Evolutionary conservation across 2,113 vertebrate species (phyloP).

Genomic region (Gymnocephalus cernua): DNA sequence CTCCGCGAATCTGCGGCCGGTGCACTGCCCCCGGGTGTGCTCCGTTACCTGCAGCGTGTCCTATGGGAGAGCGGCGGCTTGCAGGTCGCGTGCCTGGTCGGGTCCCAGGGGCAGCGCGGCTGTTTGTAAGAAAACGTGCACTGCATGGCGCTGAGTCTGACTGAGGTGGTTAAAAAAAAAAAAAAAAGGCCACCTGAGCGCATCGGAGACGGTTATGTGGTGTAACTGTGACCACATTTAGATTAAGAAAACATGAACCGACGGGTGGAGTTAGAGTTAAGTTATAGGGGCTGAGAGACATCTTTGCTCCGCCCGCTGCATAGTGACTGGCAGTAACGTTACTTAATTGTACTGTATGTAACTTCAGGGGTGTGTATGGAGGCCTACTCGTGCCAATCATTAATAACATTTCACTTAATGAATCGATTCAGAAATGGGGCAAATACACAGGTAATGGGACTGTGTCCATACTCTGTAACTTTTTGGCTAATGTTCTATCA

Average conservation of each 20-base stretch:
- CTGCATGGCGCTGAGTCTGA: slow-evolving; percentile 55
- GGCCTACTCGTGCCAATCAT: background rate
- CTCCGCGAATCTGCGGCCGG: too few species aligned
- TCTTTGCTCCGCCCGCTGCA: slow-evolving; percentile 8
- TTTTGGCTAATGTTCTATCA: too few species aligned
- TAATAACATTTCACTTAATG: background rate
- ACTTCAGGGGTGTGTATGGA: background rate
- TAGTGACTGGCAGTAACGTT: background rate
- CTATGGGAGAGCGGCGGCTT: slow-evolving; percentile 13
- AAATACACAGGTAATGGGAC: background rate
- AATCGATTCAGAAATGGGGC: background rate
- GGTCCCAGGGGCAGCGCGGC: slow-evolving; percentile 25
- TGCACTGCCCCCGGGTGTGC: background rate
- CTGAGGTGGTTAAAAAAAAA: background rate
- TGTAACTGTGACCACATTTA: slow-evolving; percentile 48
- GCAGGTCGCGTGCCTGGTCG: background rate
- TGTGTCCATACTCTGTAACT: too few species aligned
- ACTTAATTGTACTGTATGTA: background rate
- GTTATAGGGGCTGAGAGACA: background rate
- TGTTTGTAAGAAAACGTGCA: slow-evolving; percentile 70
- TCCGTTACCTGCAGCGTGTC: slow-evolving; percentile 56
- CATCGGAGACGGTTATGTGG: slow-evolving; percentile 5
- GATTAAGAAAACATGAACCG: slow-evolving; percentile 63
- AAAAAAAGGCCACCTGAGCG: background rate
- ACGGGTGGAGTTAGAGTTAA: slow-evolving; percentile 6